Base-by-base conservation (phyloP, 2,113 vertebrate species). In the Myotis yumanensis region DNA sequence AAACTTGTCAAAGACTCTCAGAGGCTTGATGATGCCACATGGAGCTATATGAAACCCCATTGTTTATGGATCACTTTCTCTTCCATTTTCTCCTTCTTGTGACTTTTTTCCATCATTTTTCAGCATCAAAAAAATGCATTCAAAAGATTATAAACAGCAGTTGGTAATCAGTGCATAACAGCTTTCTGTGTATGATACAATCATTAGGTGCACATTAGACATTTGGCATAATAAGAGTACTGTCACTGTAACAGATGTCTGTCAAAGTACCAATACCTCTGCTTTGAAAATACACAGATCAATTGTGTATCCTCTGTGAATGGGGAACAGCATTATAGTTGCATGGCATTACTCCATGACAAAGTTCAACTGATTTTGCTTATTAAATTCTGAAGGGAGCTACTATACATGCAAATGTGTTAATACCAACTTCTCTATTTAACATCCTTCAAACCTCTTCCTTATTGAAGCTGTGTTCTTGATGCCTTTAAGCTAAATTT, bases 141-240 rank as follows among this genome's bases (percentile, higher is more conserved):
- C 86, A 64, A 83, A 96, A 97, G 88, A 93, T 95, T 96, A 96
- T 91, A 97, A 96, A 95, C 96, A 97, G 96, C 95, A 96, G 97
- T 97, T 96, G 96, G 96, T 97, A 97, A 97, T 97, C 97, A 97
- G 95, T 32, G 68, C 73, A 93, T 96, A 93, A 86, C 72, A 95
- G 93, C 87, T 90, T 87, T 95, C 91, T 92, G 81, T 90, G 94
- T 94, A 72, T 96, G 93, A 94, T 87, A 94, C 77, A 97, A 91
- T 97, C 93, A 97, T 97, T 97, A 96, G 95, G 66, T 95, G n/a
- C 93, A 96, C 95, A 95, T 96, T 97, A 97, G 96, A 95, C 88
- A 93, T 86, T 96, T 94, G 95, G 46, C 77, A 91, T 97, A 95
- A 96, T 95, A 88, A 88, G 90, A 95, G 89, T 64, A 94, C 92